phyloP scores from a whole-genome alignment of 2,888 invertebrate species.

The Euplagia quadripunctaria region DNA sequence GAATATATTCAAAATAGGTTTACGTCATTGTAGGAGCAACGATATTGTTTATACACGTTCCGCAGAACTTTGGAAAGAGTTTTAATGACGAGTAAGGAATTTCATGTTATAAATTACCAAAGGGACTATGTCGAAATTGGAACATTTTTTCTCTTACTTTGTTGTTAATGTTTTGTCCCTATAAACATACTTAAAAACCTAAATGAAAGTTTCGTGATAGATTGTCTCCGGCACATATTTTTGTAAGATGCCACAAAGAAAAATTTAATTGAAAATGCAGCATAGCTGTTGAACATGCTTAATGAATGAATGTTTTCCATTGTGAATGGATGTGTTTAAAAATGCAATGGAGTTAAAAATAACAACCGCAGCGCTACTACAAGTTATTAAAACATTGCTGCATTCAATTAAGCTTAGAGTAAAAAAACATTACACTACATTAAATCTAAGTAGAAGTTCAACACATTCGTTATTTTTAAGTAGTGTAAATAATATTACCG shows the following conservation, averaged over 20 bases:
- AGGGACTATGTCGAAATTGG: not conserved
- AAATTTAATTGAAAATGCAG: slow-evolving; percentile 33
- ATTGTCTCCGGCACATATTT: slow-evolving; percentile 20
- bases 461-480: not conserved
- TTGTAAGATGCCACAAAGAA: slow-evolving; percentile 38
- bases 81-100: not conserved
- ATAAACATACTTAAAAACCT: slow-evolving; percentile 4
- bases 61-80: slow-evolving; percentile 12
- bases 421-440: slow-evolving; percentile 10
- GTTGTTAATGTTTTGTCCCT: too few relatives aligned
- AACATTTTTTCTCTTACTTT: too few relatives aligned
- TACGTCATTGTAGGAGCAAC: slow-evolving; percentile 36
- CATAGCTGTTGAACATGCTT: slow-evolving; percentile 40
- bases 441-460: not conserved
- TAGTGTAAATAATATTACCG: not conserved
- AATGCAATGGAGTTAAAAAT: slow-evolving; percentile 13
- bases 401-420: slow-evolving; percentile 6
- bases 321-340: slow-evolving; percentile 37
- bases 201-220: not conserved
- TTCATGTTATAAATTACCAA: not conserved
- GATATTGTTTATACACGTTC: slow-evolving; percentile 22
- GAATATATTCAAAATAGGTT: slow-evolving; percentile 44
- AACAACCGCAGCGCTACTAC: not conserved
- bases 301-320: slow-evolving; percentile 43
- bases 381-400: slow-evolving; percentile 6